Conservation (phyloP, 2,113 vertebrate species). For the Lepus europaeus region DNA sequence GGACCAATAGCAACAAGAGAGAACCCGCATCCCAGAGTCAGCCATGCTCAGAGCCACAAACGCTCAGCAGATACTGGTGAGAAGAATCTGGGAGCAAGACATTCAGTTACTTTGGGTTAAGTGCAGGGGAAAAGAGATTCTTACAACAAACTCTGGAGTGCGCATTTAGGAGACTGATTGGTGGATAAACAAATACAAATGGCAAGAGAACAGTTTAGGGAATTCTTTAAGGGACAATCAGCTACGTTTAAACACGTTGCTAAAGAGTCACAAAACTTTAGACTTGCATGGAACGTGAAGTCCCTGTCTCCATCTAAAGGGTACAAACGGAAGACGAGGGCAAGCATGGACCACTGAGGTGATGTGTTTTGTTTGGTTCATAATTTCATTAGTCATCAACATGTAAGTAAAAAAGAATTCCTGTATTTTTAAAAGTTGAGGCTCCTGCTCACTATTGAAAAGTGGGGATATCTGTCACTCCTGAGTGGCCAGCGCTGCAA, state of each 20-base stretch:
- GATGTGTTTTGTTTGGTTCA: slow-evolving; percentile 4
- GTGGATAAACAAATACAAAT: not conserved
- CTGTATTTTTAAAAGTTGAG: not conserved
- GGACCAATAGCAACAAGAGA: not conserved
- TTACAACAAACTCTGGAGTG: not conserved
- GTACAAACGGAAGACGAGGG: slow-evolving; percentile 29
- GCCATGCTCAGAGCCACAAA: not conserved
- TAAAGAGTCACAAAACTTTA: not conserved
- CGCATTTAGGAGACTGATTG: not conserved
- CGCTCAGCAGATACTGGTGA: not conserved
- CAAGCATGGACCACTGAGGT: slow-evolving; percentile 30
- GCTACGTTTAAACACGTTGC: not conserved
- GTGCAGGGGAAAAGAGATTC: not conserved
- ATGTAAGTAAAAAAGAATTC: not conserved
- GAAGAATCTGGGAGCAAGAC: not conserved
- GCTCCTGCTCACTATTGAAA: not conserved
- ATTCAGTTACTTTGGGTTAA: not conserved
- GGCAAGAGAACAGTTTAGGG: not conserved
- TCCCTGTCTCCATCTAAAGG: not conserved
- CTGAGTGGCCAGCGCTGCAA: not conserved
- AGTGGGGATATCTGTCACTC: not conserved
- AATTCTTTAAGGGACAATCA: not conserved
- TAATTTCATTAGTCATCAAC: not conserved
- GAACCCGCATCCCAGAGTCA: not conserved
- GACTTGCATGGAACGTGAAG: not conserved